Percentiles rank a stretch among this genome's conserved stretches.
These are phyloP conservation scores for Panulirus ornatus DNA, from an alignment of 1,140 invertebrate genomes.

Conservation along the genomic window DNA sequence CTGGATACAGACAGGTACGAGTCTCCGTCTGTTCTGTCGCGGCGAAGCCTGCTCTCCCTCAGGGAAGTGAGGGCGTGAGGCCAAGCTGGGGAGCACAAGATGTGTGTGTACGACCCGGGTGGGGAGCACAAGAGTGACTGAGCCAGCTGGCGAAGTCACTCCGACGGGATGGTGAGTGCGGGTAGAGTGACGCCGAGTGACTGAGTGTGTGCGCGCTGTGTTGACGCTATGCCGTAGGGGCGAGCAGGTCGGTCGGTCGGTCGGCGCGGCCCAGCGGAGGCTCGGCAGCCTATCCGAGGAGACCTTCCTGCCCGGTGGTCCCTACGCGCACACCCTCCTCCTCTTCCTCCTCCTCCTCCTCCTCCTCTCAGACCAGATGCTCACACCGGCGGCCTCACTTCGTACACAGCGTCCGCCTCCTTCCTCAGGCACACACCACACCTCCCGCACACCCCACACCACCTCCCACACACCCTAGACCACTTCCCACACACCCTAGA, in stretches of 20 bases:
- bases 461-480: not conserved
- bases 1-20: no score
- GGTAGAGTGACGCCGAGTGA: slow-evolving; percentile 4
- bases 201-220: not conserved
- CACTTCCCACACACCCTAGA: not conserved
- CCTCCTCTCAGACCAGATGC: no score
- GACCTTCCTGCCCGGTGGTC: no score
- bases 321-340: not conserved
- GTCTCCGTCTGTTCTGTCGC: no score
- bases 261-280: not conserved
- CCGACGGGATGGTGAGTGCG: not conserved
- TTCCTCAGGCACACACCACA: no score
- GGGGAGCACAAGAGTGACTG: no score
- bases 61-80: not conserved
- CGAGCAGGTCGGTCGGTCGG: not conserved
- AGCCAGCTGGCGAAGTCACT: slow-evolving; percentile 1
- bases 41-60: not conserved
- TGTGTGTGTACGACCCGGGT: no score
- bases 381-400: no score
- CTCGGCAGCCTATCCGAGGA: slow-evolving; percentile 15
- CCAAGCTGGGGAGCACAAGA: not conserved
- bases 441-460: no score
- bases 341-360: not conserved
- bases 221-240: not conserved
- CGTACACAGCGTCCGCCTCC: no score